These are phyloP conservation scores for Ormia ochracea DNA, from an alignment of 2,888 invertebrate species.

Conservation along the genomic window DNA sequence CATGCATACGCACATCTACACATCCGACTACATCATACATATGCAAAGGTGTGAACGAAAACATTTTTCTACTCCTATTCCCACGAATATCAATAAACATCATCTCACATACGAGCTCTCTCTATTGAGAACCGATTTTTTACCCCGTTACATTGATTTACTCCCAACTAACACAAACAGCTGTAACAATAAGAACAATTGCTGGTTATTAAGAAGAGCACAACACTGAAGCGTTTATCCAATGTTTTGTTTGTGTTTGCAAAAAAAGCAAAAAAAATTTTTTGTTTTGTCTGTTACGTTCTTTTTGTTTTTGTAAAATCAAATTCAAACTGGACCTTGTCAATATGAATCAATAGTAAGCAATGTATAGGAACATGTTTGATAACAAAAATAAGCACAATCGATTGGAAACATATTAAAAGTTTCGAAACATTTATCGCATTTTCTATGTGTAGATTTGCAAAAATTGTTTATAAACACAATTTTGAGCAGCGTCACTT, in stretches of 20 bases:
- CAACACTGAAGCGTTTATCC: not conserved
- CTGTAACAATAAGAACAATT: slow-evolving; percentile 2
- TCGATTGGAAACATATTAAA: too few species aligned
- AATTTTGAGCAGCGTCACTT: too few species aligned
- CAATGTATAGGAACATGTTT: slow-evolving; percentile 27
- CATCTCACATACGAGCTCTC: slow-evolving; percentile 16
- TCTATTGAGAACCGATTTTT: slow-evolving; percentile 17
- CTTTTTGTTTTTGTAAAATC: not conserved
- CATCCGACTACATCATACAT: not conserved
- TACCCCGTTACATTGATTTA: not conserved
- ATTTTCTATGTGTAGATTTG: too few species aligned
- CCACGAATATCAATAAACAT: slow-evolving; percentile 26
- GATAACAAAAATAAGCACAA: too few species aligned
- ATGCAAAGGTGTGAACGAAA: not conserved
- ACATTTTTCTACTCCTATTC: slow-evolving; percentile 25
- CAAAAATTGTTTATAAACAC: too few species aligned
- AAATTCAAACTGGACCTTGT: not conserved
- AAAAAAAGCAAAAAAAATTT: not conserved
- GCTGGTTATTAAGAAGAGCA: not conserved
- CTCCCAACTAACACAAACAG: not conserved
- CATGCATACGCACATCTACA: not conserved
- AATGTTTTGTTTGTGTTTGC: not conserved
- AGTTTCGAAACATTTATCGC: too few species aligned
- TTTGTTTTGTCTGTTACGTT: not conserved
- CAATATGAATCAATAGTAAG: not conserved